Conservation (phyloP, 2,113 vertebrate species). For the Chinchilla lanigera region DNA sequence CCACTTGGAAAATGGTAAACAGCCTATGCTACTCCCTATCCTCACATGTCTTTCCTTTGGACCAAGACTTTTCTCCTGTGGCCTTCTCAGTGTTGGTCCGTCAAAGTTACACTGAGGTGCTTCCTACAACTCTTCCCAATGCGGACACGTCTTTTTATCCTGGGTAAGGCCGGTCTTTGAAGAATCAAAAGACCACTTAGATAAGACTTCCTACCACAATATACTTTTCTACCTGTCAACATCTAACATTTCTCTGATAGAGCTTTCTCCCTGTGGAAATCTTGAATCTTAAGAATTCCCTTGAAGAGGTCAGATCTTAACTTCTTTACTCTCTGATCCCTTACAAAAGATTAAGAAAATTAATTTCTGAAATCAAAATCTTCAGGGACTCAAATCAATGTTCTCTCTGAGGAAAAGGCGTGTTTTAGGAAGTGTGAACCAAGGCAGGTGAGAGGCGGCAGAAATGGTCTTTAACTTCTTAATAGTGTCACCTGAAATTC, state of each 20-base stretch:
- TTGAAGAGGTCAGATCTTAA: not conserved
- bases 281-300: not conserved
- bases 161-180: not conserved
- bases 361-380: not conserved
- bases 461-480: not conserved
- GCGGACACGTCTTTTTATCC: not conserved
- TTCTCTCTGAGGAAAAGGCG: not conserved
- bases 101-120: not conserved
- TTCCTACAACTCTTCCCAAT: not conserved
- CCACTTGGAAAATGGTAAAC: not conserved
- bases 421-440: not conserved
- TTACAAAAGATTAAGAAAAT: not conserved
- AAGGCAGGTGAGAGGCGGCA: not conserved
- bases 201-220: not conserved
- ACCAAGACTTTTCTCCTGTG: not conserved
- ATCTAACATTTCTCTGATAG: not conserved
- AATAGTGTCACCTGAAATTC: not conserved
- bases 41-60: conserved; percentile 12
- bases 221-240: not conserved
- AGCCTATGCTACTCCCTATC: not conserved
- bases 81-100: not conserved
- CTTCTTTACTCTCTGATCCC: not conserved
- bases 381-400: not conserved
- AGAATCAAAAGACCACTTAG: not conserved
- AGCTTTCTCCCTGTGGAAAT: conserved; percentile 11